Conservation (phyloP, 37 sponge, comb jelly and placozoan species). For the Cliona cf. orientalis region DNA sequence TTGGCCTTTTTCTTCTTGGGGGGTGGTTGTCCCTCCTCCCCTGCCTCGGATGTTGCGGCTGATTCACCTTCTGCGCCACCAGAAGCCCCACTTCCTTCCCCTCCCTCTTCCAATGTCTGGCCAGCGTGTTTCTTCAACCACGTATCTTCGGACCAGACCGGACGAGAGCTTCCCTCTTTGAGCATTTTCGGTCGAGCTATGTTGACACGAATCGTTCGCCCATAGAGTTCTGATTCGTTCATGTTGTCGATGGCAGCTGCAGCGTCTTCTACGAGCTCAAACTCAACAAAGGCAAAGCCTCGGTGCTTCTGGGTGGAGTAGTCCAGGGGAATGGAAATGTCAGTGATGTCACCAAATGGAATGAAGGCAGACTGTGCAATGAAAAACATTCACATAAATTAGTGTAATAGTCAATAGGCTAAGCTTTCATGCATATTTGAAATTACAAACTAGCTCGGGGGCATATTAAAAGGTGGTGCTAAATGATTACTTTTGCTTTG, state of each 20-base stretch:
- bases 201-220: slow-evolving; percentile 90
- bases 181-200: slow-evolving; percentile 94
- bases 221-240: slow-evolving; percentile 97
- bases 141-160: slow-evolving; percentile 96
- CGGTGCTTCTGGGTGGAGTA: slow-evolving; percentile 93
- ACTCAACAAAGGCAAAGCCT: slow-evolving; percentile 98
- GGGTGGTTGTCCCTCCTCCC: slow-evolving; percentile 61
- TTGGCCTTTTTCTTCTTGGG: slow-evolving; percentile 65
- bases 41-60: slow-evolving; percentile 18
- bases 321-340: slow-evolving; percentile 95
- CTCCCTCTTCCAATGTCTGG: slow-evolving; percentile 50
- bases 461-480: too few species aligned
- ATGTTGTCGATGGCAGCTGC: slow-evolving; percentile 99
- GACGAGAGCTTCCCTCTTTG: slow-evolving; percentile 84
- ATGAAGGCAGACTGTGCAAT: slow-evolving; percentile 82
- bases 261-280: slow-evolving; percentile 94
- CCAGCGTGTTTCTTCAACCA: slow-evolving; percentile 95
- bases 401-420: too few species aligned
- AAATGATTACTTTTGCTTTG: too few species aligned
- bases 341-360: slow-evolving; percentile 97
- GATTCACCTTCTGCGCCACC: slow-evolving; percentile 13
- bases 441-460: too few species aligned
- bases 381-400: too few species aligned
- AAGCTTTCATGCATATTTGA: too few species aligned
- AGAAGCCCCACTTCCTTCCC: not conserved